These are phyloP conservation scores for Doryteuthis pealeii DNA, from an alignment of 1,140 invertebrate species.

Conservation along the genomic window DNA sequence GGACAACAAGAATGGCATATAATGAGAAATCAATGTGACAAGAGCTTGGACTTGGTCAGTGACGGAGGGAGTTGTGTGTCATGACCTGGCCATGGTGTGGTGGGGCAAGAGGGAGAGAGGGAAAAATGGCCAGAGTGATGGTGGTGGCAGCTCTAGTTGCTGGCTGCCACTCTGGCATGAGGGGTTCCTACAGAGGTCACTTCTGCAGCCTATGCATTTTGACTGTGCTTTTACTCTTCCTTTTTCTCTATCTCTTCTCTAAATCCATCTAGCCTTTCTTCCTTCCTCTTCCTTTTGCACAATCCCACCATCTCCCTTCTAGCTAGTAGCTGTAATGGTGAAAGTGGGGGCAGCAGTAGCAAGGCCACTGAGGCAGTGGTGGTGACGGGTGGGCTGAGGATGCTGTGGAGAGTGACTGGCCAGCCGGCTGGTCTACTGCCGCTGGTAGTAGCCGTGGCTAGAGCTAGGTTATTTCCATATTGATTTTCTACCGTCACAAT, in stretches of 20 bases:
- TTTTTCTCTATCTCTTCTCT: neutral
- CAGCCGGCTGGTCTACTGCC: constrained; percentile 6
- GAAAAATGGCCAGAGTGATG: neutral
- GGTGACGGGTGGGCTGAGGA: neutral
- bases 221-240: neutral
- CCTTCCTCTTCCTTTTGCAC: too few species aligned
- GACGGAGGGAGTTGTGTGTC: neutral
- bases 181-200: constrained; percentile 6
- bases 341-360: too few species aligned
- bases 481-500: constrained; percentile 9
- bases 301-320: too few species aligned
- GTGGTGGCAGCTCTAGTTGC: neutral
- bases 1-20: constrained; percentile 7
- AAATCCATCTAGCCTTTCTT: too few species aligned
- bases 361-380: neutral
- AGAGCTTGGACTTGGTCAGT: constrained; percentile 8
- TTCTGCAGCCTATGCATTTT: constrained; percentile 7
- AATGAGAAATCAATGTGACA: constrained; percentile 11
- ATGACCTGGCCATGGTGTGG: neutral
- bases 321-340: too few species aligned
- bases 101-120: neutral
- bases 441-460: constrained; percentile 1
- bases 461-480: constrained; percentile 11
- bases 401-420: constrained; percentile 3
- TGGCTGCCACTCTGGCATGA: neutral